Conservation (phyloP, 2,797 vertebrate species). For the Hemibagrus guttatus region DNA sequence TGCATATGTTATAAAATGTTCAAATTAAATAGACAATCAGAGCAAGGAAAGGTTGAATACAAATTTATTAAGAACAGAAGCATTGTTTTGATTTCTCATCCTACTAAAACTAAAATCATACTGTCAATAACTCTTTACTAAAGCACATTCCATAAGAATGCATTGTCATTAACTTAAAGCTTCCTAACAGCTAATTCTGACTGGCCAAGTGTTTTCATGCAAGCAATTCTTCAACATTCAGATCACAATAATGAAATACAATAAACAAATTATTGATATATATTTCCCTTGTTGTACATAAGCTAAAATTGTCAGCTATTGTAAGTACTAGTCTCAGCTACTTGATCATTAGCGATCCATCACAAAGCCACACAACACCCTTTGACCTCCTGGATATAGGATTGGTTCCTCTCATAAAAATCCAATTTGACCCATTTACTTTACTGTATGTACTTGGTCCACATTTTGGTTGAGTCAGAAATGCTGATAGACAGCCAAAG, state of each 20-base stretch:
- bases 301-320: conserved; percentile 20
- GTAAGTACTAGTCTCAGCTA: conserved; percentile 41
- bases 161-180: conserved; percentile 65
- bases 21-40: conserved; percentile 22
- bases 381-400: conserved; percentile 1
- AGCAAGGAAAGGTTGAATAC: conserved; percentile 49
- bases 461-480: conserved; percentile 46
- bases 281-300: conserved; percentile 11
- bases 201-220: conserved; percentile 57
- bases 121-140: conserved; percentile 61
- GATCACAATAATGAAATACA: conserved; percentile 20
- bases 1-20: no score
- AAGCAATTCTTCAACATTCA: conserved; percentile 31
- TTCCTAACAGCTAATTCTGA: conserved; percentile 55
- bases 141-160: conserved; percentile 74
- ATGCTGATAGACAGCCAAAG: conserved; percentile 62
- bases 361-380: conserved; percentile 33
- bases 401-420: conserved; percentile 8
- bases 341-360: conserved; percentile 33
- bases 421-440: conserved; percentile 27
- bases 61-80: conserved; percentile 69
- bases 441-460: conserved; percentile 29
- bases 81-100: conserved; percentile 50
- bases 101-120: conserved; percentile 56
- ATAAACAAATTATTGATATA: conserved; percentile 29